Conservation (phyloP, 2,888 invertebrate genomes). For the Limnephilus rhombicus region DNA sequence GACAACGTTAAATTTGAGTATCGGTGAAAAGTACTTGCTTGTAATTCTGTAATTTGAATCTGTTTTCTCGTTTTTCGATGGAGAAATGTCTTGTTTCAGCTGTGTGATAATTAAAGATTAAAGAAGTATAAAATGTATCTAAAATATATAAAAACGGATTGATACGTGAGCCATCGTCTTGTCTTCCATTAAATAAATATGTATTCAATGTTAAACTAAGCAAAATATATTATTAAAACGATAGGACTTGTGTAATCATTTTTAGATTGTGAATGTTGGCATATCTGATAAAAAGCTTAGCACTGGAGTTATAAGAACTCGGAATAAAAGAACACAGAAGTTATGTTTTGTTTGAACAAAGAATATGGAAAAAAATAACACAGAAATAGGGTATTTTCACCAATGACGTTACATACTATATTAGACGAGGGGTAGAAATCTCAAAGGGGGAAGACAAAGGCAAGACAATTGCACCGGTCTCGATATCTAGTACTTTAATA, state of each 20-base stretch:
- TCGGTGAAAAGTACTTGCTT: too few species aligned
- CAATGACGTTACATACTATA: too few species aligned
- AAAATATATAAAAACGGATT: conserved; percentile 49
- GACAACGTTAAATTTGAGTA: too few species aligned
- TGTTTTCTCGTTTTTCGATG: background rate
- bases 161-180: conserved; percentile 77
- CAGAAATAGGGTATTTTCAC: background rate
- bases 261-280: conserved; percentile 27
- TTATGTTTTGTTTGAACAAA: background rate
- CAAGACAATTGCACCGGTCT: too few species aligned
- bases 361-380: background rate
- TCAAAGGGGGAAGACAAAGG: too few species aligned
- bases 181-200: conserved; percentile 76
- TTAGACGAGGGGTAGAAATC: too few species aligned
- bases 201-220: conserved; percentile 60
- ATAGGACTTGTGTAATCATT: conserved; percentile 13
- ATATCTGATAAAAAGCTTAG: conserved; percentile 39
- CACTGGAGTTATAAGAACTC: background rate
- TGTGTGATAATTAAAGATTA: conserved; percentile 42
- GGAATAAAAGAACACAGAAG: background rate
- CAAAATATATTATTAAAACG: conserved; percentile 45
- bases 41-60: background rate
- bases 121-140: conserved; percentile 48
- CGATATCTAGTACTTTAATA: too few species aligned
- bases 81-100: conserved; percentile 23